A percentile compares a stretch with the other conserved stretches of the same genome.
These are phyloP conservation scores for Cancer borealis DNA, from an alignment of 2,888 invertebrate genomes.

Conservation along the genomic window DNA sequence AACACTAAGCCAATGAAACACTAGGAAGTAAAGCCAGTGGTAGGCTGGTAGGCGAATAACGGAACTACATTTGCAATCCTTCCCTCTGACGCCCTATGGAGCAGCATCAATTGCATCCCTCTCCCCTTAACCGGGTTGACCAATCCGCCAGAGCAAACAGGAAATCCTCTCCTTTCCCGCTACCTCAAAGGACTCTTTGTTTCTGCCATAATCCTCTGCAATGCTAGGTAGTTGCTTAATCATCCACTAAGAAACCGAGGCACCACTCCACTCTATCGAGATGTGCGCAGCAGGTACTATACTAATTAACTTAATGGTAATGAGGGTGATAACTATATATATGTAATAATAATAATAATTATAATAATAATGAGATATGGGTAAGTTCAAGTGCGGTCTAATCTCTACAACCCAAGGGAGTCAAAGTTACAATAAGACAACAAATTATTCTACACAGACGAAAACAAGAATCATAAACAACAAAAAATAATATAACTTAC, in stretches of 20 bases:
- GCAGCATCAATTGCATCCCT: background rate
- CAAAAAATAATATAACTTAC: background rate
- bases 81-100: background rate
- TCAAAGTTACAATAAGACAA: background rate
- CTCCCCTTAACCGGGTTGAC: background rate
- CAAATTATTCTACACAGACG: background rate
- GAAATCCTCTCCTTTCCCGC: slow-evolving; percentile 25
- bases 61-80: background rate
- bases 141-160: background rate
- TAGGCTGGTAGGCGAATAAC: background rate
- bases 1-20: background rate
- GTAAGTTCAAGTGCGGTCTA: background rate
- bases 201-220: slow-evolving; percentile 11
- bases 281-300: background rate
- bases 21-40: background rate
- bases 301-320: slow-evolving; percentile 55
- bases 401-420: background rate
- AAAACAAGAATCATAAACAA: background rate
- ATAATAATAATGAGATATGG: background rate
- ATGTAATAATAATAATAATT: background rate
- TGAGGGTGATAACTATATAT: background rate
- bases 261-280: background rate
- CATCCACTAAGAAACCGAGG: background rate
- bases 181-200: slow-evolving; percentile 31
- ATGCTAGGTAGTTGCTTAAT: slow-evolving; percentile 28